A percentile compares a stretch with the other conserved stretches of the same genome.
Conservation (phyloP, 2,113 vertebrate genomes). For the Ondatra zibethicus region DNA sequence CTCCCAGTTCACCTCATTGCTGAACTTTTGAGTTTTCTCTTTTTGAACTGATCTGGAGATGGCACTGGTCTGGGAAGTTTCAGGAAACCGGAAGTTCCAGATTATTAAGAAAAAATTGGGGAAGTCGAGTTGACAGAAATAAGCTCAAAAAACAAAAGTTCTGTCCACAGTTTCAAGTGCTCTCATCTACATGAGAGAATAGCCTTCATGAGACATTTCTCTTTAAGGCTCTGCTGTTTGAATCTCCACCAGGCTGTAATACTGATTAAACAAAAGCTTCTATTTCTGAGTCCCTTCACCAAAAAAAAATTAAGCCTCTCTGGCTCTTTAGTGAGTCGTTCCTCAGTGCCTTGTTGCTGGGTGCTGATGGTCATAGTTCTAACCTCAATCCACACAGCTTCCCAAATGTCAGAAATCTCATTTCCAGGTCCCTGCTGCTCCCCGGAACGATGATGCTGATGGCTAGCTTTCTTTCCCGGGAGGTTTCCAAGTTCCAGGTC, state of each 20-base stretch:
- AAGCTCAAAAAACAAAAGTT: constrained; percentile 7
- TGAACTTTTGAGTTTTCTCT: constrained; percentile 6
- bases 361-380: constrained; percentile 12
- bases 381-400: constrained; percentile 53
- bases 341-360: neutral
- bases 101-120: constrained; percentile 37
- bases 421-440: constrained; percentile 55
- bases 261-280: constrained; percentile 55
- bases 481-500: constrained; percentile 29
- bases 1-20: neutral
- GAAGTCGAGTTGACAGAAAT: constrained; percentile 12
- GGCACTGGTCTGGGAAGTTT: neutral
- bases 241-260: constrained; percentile 14
- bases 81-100: constrained; percentile 44
- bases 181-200: neutral
- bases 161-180: neutral
- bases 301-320: neutral
- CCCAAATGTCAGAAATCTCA: constrained; percentile 66
- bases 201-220: constrained; percentile 44
- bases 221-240: constrained; percentile 50
- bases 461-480: constrained; percentile 36
- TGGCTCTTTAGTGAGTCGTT: neutral
- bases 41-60: neutral
- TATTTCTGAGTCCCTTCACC: constrained; percentile 54
- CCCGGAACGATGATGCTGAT: constrained; percentile 32